These are phyloP conservation scores for Pseudomyrmex sp. DNA, from an alignment of 1,140 invertebrate species.

Conservation along the genomic window DNA sequence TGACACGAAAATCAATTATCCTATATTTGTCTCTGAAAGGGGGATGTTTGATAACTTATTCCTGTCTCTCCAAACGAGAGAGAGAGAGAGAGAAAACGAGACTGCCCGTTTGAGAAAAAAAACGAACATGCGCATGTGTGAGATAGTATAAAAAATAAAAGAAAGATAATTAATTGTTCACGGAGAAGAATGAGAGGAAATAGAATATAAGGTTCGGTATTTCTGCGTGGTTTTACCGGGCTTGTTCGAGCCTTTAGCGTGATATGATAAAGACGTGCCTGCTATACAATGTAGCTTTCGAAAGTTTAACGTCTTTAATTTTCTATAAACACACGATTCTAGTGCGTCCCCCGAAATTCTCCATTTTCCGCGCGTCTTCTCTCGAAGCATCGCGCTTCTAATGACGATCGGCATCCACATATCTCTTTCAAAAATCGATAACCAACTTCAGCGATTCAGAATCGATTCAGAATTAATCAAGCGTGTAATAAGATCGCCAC, in stretches of 20 bases:
- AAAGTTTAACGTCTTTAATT: conserved; percentile 82
- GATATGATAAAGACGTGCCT: conserved; percentile 85
- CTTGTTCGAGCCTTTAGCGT: conserved; percentile 83
- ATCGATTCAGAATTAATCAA: neutral
- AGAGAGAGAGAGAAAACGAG: too few species aligned
- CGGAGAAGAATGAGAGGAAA: conserved; percentile 56
- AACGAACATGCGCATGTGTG: conserved; percentile 24
- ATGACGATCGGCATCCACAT: conserved; percentile 13
- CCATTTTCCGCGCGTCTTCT: conserved; percentile 64
- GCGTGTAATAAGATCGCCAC: neutral
- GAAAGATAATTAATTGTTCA: conserved; percentile 51
- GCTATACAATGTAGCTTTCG: conserved; percentile 82
- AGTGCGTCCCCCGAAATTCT: conserved; percentile 60
- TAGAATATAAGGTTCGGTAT: conserved; percentile 74
- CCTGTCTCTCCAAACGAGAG: neutral
- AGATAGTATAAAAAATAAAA: conserved; percentile 2
- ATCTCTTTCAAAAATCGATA: conserved; percentile 8
- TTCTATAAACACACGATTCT: conserved; percentile 73
- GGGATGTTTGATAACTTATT: conserved; percentile 19
- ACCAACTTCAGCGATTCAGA: neutral
- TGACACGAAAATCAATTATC: neutral
- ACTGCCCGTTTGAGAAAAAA: conserved; percentile 39
- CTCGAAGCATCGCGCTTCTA: conserved; percentile 3
- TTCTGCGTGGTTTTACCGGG: conserved; percentile 74
- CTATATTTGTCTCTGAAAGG: neutral